Base-by-base conservation (phyloP, 2,113 vertebrate genomes). In the Lepisosteus osseus region DNA sequence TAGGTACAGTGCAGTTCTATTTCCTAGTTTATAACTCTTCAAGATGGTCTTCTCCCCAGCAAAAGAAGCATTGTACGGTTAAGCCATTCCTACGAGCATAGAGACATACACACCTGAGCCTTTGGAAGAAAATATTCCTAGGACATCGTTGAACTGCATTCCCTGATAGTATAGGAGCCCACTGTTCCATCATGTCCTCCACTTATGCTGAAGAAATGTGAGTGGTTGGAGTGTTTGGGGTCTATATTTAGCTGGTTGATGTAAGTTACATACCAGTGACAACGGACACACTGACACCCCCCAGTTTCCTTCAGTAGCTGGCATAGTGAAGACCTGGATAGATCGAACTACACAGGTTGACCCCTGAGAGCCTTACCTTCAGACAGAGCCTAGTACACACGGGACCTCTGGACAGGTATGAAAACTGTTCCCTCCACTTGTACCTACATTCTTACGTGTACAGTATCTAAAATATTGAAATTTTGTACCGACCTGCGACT, bases 221-320 rank as follows among this genome's bases (percentile, higher is more conserved):
- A 92, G 91, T 86, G 86, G 84, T 80, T 90, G 77, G 85, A 93
- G 87, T 89, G 91, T 86, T 85, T 85, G 79, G 86, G 79, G 74
- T 88, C 96, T 97, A 99, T 95, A 95, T 96, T 94, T 99, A 99
- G 93, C 86, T 83, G 80, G 86, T 94, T 97, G 97, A 99, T 95
- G 96, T 95, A 97, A 98, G 91, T 91, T 86, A 88, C 88, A 94
- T 95, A 93, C 93, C 94, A 92, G 80, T 86, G 87, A 92, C 91
- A 87, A 85, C 86, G 88, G 85, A 90, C 87, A 90, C 86, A 84
- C 86, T 87, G 78, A 85, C 92, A 91, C 85, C 88, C 87, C 61
- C 87, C 89, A 78, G 80, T 88, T 91, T 83, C 80, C 86, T 80
- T 85, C 83, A 54, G 85, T 85, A 82, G 83, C 79, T 77, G 90